Conservation (phyloP, 1,140 invertebrate species). For the Drosophila ogumai region DNA sequence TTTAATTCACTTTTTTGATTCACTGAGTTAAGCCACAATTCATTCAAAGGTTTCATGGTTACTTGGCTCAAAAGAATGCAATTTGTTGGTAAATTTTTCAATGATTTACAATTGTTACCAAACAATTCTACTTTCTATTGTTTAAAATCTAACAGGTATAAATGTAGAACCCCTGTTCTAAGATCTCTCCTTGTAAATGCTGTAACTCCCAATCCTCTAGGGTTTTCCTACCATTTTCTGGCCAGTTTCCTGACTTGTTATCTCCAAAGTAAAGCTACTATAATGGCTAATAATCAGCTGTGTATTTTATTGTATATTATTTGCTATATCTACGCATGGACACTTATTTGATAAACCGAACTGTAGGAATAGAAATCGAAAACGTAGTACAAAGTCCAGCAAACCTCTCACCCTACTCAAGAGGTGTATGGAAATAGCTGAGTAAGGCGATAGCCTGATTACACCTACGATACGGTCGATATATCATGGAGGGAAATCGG, state of each 20-base stretch:
- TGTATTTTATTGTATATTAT: slow-evolving; percentile 13
- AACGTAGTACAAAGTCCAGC: slow-evolving; percentile 51
- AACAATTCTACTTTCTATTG: neutral
- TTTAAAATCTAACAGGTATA: neutral
- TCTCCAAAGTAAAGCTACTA: neutral
- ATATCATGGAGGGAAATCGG: slow-evolving; percentile 30
- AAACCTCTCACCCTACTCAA: slow-evolving; percentile 8
- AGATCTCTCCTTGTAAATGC: neutral
- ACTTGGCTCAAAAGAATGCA: no score
- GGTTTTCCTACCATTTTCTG: slow-evolving; percentile 8
- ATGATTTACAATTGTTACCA: neutral
- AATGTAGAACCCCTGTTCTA: neutral
- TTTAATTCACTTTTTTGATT: no score
- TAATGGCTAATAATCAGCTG: slow-evolving; percentile 30
- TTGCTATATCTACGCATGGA: slow-evolving; percentile 21
- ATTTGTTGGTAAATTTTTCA: no score
- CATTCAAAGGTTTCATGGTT: no score
- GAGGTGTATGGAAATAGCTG: slow-evolving; percentile 35
- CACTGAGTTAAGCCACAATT: no score
- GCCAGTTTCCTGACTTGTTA: neutral
- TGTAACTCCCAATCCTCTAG: no score
- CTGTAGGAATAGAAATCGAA: slow-evolving; percentile 13
- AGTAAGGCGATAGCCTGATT: slow-evolving; percentile 33
- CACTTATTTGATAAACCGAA: slow-evolving; percentile 21
- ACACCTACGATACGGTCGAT: slow-evolving; percentile 38